Percentiles rank a stretch among this genome's conserved stretches.
phyloP scores from a whole-genome alignment of 2,797 vertebrate species.

The Sphaeramia orbicularis region DNA sequence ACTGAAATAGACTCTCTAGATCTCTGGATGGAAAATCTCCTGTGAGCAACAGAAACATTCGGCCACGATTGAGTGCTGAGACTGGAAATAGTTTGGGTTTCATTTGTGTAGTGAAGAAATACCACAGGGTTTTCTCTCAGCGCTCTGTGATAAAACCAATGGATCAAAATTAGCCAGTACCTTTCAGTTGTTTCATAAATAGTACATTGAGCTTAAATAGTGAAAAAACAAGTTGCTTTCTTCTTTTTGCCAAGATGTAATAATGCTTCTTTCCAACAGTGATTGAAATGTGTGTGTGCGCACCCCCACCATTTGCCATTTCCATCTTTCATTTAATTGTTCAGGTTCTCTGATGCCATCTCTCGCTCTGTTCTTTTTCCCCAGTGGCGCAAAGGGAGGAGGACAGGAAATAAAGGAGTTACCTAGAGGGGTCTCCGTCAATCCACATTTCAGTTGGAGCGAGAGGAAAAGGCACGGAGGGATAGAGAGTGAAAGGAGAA shows the following conservation, averaged over 20 bases:
- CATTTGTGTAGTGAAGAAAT: conserved; percentile 43
- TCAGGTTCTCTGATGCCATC: conserved; percentile 20
- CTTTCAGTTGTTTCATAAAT: conserved; percentile 34
- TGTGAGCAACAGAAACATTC: conserved; percentile 37
- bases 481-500: conserved; percentile 67
- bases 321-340: not conserved
- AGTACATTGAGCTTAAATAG: conserved; percentile 27
- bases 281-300: conserved; percentile 27
- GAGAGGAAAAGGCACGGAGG: conserved; percentile 63
- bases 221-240: conserved; percentile 39
- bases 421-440: conserved; percentile 82
- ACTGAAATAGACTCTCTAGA: conserved; percentile 34
- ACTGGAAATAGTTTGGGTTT: conserved; percentile 46
- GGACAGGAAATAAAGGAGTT: conserved; percentile 80
- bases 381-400: conserved; percentile 76
- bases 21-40: conserved; percentile 55
- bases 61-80: conserved; percentile 19
- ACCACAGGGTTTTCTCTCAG: conserved; percentile 23
- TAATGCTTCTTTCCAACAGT: conserved; percentile 20
- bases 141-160: conserved; percentile 25
- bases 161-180: conserved; percentile 27
- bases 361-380: conserved; percentile 30
- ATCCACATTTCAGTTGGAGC: conserved; percentile 81
- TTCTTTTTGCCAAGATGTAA: conserved; percentile 37
- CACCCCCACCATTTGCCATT: not conserved